Percentiles rank a stretch among this genome's conserved stretches.
Conservation (phyloP, 2,888 invertebrate genomes). For the Orthosia gracilis region DNA sequence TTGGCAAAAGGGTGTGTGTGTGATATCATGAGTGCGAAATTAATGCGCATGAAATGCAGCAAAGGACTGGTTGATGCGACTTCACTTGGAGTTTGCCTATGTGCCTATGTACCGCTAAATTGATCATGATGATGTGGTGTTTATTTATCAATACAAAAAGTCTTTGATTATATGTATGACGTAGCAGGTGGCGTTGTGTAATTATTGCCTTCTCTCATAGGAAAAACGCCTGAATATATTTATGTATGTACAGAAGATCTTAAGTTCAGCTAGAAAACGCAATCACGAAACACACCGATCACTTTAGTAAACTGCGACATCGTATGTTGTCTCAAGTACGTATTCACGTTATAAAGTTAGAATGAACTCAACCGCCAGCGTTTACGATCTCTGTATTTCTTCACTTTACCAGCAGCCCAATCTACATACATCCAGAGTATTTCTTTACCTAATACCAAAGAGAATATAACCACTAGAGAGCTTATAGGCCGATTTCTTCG, state of each 20-base stretch:
- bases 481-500: too few species aligned
- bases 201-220: too few species aligned
- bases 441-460: constrained; percentile 62
- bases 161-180: neutral
- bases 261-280: neutral
- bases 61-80: too few species aligned
- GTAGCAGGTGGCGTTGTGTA: too few species aligned
- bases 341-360: constrained; percentile 28
- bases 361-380: constrained; percentile 38
- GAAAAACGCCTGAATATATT: too few species aligned
- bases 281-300: neutral
- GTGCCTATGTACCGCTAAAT: neutral
- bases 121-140: neutral
- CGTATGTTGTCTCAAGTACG: constrained; percentile 18
- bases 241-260: too few species aligned
- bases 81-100: too few species aligned
- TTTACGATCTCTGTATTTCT: constrained; percentile 48
- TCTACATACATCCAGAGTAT: constrained; percentile 57
- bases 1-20: too few species aligned
- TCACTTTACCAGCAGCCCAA: constrained; percentile 44
- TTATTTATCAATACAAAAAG: neutral
- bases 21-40: neutral
- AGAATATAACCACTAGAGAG: too few species aligned
- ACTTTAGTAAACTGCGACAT: constrained; percentile 22
- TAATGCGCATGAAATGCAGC: too few species aligned